phyloP scores from a whole-genome alignment of 2,888 invertebrate genomes.

The Synergus japonicus region DNA sequence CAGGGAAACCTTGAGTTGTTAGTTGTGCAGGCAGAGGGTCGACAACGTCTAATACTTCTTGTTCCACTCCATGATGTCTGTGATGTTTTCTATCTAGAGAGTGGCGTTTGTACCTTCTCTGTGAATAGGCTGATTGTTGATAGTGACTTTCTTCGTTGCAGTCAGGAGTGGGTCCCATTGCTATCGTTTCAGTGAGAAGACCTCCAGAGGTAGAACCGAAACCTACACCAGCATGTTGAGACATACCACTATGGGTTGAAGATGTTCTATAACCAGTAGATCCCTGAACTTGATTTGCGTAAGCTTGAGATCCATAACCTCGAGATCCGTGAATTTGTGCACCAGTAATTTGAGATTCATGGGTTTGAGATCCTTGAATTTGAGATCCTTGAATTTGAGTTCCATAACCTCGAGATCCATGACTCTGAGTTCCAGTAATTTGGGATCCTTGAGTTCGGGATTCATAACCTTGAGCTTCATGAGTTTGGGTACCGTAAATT shows the following conservation, averaged over 20 bases:
- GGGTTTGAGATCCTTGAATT: neutral
- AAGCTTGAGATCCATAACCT: neutral
- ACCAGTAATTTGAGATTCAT: neutral
- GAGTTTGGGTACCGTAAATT: neutral
- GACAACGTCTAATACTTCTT: neutral
- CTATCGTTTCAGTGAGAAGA: neutral
- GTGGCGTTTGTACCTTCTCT: conserved; percentile 9
- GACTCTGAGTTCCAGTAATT: neutral
- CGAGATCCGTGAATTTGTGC: neutral
- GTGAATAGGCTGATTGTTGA: neutral
- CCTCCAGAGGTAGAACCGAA: conserved; percentile 7
- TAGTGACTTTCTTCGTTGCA: conserved; percentile 3
- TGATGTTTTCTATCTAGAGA: neutral
- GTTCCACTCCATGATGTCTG: neutral
- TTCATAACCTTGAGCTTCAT: neutral
- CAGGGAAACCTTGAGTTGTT: neutral
- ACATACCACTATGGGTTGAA: neutral
- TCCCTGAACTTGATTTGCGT: neutral
- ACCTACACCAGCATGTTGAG: neutral
- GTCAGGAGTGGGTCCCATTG: neutral
- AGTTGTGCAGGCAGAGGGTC: neutral
- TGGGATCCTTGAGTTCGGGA: neutral
- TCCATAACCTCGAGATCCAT: neutral
- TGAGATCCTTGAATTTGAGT: neutral
- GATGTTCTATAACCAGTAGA: neutral